Evolutionary conservation across 2,797 vertebrate species (phyloP), one percentile per base, ranked within the genome.

Genomic region (Phyllotis vaccarum): DNA sequence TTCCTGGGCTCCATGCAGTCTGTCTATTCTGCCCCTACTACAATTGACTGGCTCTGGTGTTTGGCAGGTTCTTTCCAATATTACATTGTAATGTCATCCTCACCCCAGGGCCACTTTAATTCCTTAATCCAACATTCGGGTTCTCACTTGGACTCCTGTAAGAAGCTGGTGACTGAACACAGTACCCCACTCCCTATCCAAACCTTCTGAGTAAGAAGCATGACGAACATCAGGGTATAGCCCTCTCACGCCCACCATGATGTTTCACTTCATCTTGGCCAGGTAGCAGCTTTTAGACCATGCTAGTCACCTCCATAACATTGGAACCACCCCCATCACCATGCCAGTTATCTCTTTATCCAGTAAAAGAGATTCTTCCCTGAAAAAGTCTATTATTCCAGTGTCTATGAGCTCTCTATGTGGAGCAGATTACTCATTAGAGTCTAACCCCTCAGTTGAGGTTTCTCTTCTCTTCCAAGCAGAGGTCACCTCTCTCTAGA

Each of bases 151-250:
- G 16, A 40, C 16, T 52, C 64, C 17, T 6, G 10, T 31, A 54
- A 49, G 46, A 43, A 49, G 19, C 16, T 5, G 5, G 34, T 60
- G 5, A 0, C 3, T 9, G 31, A n/a, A 21, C 56, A 24, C 19
- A 8, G 5, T 0, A 6, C 75, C 29, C n/a, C 1, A 0, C 4
- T 27, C 52, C 17, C 66, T 34, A 8, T 3, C 22, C 10, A 49
- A 11, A 4, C 19, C 62, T 49, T 54, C 76, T 31, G 19, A 46
- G 54, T 37, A 31, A 64, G 37, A 24, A 13, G 19, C 60, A 79
- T 16, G 78, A 31, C 19, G 5, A 7, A 37, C 1, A 29, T 5
- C 2, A 3, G 6, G 27, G 66, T 11, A 37, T 0, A 5, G 40
- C 12, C 37, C 22, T 49, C 29, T 52, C 27, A 2, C 16, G 46